Evolutionary conservation across 1,140 invertebrate genomes (phyloP).

Genomic region (Popillia japonica): DNA sequence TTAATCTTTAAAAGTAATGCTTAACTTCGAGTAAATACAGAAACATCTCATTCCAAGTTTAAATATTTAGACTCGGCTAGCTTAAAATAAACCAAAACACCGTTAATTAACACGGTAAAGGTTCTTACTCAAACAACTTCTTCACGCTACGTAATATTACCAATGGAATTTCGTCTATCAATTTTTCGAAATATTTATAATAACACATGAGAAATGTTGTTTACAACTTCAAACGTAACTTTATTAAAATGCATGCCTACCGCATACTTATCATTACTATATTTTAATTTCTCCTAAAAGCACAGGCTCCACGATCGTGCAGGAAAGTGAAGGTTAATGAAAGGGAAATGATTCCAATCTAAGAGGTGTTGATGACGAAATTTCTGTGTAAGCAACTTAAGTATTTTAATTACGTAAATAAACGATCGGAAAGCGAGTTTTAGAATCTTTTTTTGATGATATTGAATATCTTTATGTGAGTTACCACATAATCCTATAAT

Average conservation of each 20-base stretch:
- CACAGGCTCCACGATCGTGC: not conserved
- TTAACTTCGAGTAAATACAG: conserved; percentile 14
- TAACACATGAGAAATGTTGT: conserved; percentile 5
- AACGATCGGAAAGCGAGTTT: not conserved
- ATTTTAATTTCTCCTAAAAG: conserved; percentile 14
- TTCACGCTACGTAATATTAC: not conserved
- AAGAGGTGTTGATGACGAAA: conserved; percentile 20
- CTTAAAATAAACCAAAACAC: conserved; percentile 14
- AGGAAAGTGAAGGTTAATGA: conserved; percentile 10
- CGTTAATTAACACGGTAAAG: conserved; percentile 1
- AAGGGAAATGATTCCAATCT: conserved; percentile 9
- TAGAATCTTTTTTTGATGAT: not conserved
- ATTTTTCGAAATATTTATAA: conserved; percentile 29
- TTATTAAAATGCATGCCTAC: conserved; percentile 24
- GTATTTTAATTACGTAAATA: conserved; percentile 31
- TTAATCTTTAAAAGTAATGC: conserved; percentile 9
- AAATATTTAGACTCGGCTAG: conserved; percentile 13
- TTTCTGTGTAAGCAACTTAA: not conserved
- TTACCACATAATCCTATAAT: conserved; percentile 19
- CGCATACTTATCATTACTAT: conserved; percentile 12
- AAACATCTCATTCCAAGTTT: conserved; percentile 13
- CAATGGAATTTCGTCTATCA: not conserved
- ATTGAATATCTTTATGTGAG: not conserved
- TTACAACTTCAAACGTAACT: not conserved
- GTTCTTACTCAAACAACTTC: not conserved